Conservation (phyloP, 2,113 vertebrate species). For the Mellivora capensis region DNA sequence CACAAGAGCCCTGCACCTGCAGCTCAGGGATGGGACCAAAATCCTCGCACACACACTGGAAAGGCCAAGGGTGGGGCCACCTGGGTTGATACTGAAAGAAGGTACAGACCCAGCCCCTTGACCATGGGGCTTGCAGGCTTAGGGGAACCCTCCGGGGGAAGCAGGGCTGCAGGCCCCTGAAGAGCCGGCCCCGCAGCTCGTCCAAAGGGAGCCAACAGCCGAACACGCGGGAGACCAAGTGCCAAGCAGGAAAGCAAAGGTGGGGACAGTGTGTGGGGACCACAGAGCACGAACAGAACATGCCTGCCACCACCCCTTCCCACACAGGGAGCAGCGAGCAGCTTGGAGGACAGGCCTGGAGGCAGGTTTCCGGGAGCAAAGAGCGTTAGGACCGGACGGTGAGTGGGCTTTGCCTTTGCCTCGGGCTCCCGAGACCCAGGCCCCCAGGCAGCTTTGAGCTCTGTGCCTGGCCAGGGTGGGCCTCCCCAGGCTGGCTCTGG, state of each 20-base stretch:
- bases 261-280: not conserved
- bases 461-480: no score
- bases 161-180: rapidly evolving
- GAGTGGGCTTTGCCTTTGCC: not conserved
- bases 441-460: not conserved
- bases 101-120: not conserved
- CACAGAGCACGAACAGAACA: rapidly evolving
- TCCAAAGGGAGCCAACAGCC: not conserved
- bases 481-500: not conserved
- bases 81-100: not conserved
- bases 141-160: not conserved
- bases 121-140: not conserved
- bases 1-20: not conserved
- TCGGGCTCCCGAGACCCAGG: not conserved
- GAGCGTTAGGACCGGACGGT: not conserved
- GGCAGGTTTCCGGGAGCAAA: not conserved
- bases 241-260: not conserved
- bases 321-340: not conserved
- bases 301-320: not conserved
- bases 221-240: not conserved
- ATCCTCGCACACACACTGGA: not conserved
- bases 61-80: not conserved
- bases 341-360: not conserved
- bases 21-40: not conserved
- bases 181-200: not conserved